A percentile compares a stretch with the other conserved stretches of the same genome.
Conservation (phyloP, 2,113 vertebrate species). For the Oxyruncus cristatus region DNA sequence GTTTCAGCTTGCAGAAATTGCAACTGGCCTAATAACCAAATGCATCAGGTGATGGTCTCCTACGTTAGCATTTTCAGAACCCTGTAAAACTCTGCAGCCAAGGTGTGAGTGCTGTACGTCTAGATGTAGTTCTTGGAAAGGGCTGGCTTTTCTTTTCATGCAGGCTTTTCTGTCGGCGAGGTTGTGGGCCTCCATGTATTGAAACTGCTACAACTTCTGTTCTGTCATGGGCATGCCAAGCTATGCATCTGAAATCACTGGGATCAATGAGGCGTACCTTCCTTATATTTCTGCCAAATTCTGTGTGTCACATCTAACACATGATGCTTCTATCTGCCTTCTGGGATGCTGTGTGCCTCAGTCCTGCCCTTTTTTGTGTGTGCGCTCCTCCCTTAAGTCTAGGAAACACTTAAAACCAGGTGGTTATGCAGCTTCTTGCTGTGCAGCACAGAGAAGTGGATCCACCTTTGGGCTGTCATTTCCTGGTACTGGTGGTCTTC, state of each 20-base stretch:
- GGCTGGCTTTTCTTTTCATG: background rate
- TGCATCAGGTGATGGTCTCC: background rate
- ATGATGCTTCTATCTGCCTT: background rate
- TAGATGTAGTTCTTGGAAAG: background rate
- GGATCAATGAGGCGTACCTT: rapidly evolving
- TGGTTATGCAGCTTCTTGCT: background rate
- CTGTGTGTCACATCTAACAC: background rate
- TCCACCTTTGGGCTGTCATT: background rate
- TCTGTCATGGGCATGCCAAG: too few relatives aligned
- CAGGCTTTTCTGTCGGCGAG: background rate
- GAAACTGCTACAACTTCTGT: background rate
- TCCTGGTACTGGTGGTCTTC: background rate
- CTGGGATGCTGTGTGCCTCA: background rate
- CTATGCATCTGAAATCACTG: background rate
- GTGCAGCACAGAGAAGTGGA: background rate
- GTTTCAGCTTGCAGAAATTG: background rate
- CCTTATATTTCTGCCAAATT: background rate
- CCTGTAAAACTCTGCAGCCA: background rate
- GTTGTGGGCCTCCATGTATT: background rate
- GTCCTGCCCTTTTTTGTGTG: background rate
- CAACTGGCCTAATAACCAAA: background rate
- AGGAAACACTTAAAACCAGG: background rate
- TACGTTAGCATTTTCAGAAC: background rate
- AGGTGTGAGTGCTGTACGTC: background rate
- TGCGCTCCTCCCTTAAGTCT: background rate